These are phyloP conservation scores for Ornithorhynchus anatinus DNA, from an alignment of 2,113 vertebrate genomes.

Conservation along the genomic window DNA sequence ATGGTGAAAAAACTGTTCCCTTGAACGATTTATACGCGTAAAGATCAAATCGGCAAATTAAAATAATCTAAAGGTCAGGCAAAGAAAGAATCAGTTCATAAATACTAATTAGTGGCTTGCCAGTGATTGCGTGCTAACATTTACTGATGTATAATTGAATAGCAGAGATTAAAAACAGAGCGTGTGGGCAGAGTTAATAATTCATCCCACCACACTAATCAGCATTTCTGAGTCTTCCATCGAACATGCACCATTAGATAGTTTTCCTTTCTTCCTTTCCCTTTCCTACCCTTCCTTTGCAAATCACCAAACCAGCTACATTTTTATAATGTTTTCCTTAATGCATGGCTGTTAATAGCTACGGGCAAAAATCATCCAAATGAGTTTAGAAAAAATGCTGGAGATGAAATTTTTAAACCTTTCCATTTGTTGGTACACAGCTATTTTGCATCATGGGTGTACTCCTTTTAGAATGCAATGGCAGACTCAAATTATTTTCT, in stretches of 20 bases:
- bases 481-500: background rate
- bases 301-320: conserved; percentile 20
- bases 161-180: conserved; percentile 52
- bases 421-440: background rate
- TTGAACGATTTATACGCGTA: conserved; percentile 23
- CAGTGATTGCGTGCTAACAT: conserved; percentile 64
- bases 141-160: conserved; percentile 68
- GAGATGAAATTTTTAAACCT: conserved; percentile 1
- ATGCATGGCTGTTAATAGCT: conserved; percentile 27
- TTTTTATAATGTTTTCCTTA: conserved; percentile 18
- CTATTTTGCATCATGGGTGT: conserved; percentile 2
- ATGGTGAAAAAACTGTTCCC: background rate
- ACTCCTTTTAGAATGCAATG: background rate
- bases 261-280: conserved; percentile 17
- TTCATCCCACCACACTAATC: conserved; percentile 68
- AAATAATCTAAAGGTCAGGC: conserved; percentile 69
- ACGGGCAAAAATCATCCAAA: background rate
- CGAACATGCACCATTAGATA: conserved; percentile 47
- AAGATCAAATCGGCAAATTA: conserved; percentile 45
- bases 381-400: background rate
- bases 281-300: conserved; percentile 12
- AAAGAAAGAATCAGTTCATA: conserved; percentile 67
- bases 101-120: conserved; percentile 68
- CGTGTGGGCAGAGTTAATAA: conserved; percentile 60
- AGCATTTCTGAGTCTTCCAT: conserved; percentile 57